Percentiles rank a stretch among this genome's conserved stretches.
These are phyloP conservation scores for Litocranius walleri DNA, from an alignment of 2,113 vertebrate genomes.

Conservation along the genomic window DNA sequence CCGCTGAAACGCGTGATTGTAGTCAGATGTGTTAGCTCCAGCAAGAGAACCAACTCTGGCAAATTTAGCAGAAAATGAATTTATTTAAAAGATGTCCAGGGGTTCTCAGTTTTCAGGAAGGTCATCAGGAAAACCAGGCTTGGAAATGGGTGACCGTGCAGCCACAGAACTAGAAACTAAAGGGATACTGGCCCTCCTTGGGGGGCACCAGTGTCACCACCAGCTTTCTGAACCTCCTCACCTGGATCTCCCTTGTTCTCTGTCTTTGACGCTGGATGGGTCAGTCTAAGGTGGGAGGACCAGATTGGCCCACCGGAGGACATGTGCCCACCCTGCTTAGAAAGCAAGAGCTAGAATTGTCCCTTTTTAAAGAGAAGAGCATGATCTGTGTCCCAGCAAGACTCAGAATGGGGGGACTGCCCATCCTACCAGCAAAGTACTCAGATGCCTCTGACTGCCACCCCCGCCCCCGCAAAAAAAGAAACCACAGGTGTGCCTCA, in stretches of 20 bases:
- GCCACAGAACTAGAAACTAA: background rate
- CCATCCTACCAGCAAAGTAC: background rate
- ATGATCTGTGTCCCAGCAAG: background rate
- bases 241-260: no score
- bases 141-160: background rate
- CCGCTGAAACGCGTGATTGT: background rate
- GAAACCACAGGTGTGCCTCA: background rate
- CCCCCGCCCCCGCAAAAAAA: background rate
- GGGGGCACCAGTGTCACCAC: fast-evolving
- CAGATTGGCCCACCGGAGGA: background rate
- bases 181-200: background rate
- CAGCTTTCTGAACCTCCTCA: background rate
- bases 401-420: background rate
- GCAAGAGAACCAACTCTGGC: background rate
- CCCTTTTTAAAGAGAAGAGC: background rate
- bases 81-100: background rate
- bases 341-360: background rate
- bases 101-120: background rate
- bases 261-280: background rate
- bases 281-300: background rate
- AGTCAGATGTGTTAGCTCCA: background rate
- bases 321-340: background rate
- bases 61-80: constrained; percentile 17
- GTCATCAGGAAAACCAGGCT: background rate
- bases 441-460: background rate